Percentiles rank a stretch among this genome's conserved stretches.
These are phyloP conservation scores for Onychomys leucogaster DNA, from an alignment of 2,797 vertebrate species.

Conservation along the genomic window DNA sequence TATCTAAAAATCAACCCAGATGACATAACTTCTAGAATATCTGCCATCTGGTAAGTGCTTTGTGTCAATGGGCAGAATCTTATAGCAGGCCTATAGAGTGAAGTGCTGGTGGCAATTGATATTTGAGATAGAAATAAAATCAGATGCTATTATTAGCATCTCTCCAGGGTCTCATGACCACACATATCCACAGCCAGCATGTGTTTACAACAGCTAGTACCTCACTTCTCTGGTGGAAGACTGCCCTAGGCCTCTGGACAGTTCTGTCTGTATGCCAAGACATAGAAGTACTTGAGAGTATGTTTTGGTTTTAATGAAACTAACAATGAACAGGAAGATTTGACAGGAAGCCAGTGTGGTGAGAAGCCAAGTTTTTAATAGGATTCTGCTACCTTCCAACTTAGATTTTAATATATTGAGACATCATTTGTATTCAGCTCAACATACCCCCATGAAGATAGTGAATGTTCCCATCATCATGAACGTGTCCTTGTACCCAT, in stretches of 20 bases:
- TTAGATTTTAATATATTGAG: background rate
- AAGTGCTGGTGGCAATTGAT: fast-evolving
- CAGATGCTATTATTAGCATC: background rate
- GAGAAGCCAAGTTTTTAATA: background rate
- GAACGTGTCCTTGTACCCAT: background rate
- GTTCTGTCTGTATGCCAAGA: background rate
- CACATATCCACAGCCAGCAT: background rate
- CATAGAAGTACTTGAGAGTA: background rate
- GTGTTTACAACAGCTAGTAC: background rate
- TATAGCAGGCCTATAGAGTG: background rate
- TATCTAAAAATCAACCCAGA: background rate
- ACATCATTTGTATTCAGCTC: background rate
- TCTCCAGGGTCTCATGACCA: background rate
- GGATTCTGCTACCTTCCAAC: background rate
- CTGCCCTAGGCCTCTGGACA: background rate
- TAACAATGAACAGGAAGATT: background rate
- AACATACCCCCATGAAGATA: background rate
- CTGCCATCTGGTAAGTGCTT: background rate
- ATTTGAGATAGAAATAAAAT: background rate
- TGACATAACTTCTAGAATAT: background rate
- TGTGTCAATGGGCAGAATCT: background rate
- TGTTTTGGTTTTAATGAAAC: slow-evolving; percentile 5
- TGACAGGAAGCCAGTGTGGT: background rate
- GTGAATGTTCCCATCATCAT: background rate
- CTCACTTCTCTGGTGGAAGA: background rate